Percentiles rank a stretch among this genome's conserved stretches.
Evolutionary conservation across 2,888 invertebrate genomes (phyloP).

Genomic region (Cataglyphis albicans): DNA sequence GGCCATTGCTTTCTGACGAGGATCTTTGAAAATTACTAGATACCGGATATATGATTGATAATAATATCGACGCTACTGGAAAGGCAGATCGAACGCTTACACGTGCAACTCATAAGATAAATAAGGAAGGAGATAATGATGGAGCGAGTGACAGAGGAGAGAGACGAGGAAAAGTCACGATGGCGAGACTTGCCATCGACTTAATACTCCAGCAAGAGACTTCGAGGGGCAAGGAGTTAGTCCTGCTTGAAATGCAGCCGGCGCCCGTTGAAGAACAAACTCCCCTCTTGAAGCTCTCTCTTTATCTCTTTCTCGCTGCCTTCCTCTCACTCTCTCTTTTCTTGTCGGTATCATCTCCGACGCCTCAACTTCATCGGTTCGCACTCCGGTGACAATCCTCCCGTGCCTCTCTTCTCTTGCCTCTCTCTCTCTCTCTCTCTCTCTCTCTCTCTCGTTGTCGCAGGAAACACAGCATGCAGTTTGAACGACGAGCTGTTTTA

Average conservation of each 20-base stretch:
- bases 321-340: background rate
- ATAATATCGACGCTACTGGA: background rate
- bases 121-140: slow-evolving; percentile 5
- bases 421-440: background rate
- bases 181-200: slow-evolving; percentile 65
- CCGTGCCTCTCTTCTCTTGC: background rate
- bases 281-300: slow-evolving; percentile 61
- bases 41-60: background rate
- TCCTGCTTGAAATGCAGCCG: slow-evolving; percentile 79
- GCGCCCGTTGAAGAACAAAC: slow-evolving; percentile 75
- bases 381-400: slow-evolving; percentile 29
- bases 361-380: slow-evolving; percentile 43
- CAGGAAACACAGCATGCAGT: slow-evolving; percentile 60
- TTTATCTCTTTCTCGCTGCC: background rate
- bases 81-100: background rate
- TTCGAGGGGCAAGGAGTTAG: slow-evolving; percentile 69
- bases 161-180: slow-evolving; percentile 40
- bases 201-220: slow-evolving; percentile 74
- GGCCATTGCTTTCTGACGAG: background rate
- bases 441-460: slow-evolving; percentile 25
- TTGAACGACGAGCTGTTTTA: slow-evolving; percentile 56
- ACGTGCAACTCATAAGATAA: background rate
- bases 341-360: slow-evolving; percentile 19
- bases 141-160: slow-evolving; percentile 6
- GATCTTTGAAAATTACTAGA: background rate